Evolutionary conservation across 2,797 vertebrate genomes (phyloP), one percentile per base, ranked within the genome.

Genomic region (Kryptolebias ocellatus): DNA sequence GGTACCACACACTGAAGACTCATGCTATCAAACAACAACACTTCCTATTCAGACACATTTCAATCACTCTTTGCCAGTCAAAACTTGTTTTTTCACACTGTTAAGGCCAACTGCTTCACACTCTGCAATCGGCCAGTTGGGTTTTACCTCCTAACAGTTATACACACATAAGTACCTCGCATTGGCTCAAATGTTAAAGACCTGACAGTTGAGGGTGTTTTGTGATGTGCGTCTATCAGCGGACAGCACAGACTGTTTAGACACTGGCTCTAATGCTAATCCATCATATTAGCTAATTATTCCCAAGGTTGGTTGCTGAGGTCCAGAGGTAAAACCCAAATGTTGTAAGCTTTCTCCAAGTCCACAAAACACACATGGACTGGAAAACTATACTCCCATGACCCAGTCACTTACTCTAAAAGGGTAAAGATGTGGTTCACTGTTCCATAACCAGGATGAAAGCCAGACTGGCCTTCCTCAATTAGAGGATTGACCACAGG

Each of bases 131-230:
- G 11, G 34, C 50, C 4, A 6, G 64, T 68, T 67, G 70, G 78
- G 75, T 80, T 65, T 59, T 37, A 17, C 73, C 17, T 18, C 64
- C 5, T 53, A 59, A 31, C 56, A 64, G 61, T 67, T 53, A 42
- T 44, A 4, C 46, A 2, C 9, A 39, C 37, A 10, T 39, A 10
- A 3, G 9, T 11, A 39, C 37, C 37, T 24, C 20, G 20, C 20
- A 17, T 52, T 42, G 67, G 24, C 76, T 18, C 53, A 37, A 56
- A 61, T 64, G 64, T 56, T 80, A 72, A 79, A 73, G 79, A 64
- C 27, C 78, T 90, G 88, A 90, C 83, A 89, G 86, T 88, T 92
- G 57, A 79, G 74, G 68, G 77, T 80, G 83, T 88, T 89, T 84
- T 81, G 75, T 85, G 75, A 55, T 59, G 64, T 60, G 80, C 74